phyloP scores from a whole-genome alignment of 2,888 invertebrate species.

The Sepiola atlantica region DNA sequence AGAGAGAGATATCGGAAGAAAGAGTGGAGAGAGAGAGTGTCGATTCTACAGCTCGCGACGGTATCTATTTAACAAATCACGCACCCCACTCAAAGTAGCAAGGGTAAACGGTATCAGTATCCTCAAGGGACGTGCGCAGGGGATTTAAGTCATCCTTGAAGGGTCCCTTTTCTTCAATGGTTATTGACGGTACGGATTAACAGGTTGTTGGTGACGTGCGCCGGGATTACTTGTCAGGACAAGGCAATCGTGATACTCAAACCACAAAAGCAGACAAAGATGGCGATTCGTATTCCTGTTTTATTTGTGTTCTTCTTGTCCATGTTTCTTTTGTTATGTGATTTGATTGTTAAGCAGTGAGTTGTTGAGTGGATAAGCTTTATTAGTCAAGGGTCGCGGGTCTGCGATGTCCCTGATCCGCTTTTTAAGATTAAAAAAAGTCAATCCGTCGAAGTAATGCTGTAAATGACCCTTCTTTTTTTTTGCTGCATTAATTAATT shows the following conservation, averaged over 20 bases:
- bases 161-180: background rate
- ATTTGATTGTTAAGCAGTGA: background rate
- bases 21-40: background rate
- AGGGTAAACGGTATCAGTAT: background rate
- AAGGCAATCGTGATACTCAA: background rate
- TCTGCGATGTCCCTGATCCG: background rate
- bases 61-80: background rate
- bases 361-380: background rate
- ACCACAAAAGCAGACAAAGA: background rate
- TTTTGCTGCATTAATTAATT: background rate
- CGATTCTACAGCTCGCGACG: background rate
- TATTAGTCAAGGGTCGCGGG: background rate
- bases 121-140: background rate
- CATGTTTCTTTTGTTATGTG: background rate
- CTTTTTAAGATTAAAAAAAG: background rate
- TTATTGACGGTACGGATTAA: background rate
- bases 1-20: background rate
- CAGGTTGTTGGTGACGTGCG: conserved; percentile 16
- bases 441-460: background rate
- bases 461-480: background rate
- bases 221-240: background rate
- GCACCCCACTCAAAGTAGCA: background rate
- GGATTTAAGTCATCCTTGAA: background rate
- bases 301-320: background rate
- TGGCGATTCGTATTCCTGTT: background rate